A percentile compares a stretch with the other conserved stretches of the same genome.
These are phyloP conservation scores for Zingel zingel DNA, from an alignment of 2,113 vertebrate genomes.

Conservation along the genomic window DNA sequence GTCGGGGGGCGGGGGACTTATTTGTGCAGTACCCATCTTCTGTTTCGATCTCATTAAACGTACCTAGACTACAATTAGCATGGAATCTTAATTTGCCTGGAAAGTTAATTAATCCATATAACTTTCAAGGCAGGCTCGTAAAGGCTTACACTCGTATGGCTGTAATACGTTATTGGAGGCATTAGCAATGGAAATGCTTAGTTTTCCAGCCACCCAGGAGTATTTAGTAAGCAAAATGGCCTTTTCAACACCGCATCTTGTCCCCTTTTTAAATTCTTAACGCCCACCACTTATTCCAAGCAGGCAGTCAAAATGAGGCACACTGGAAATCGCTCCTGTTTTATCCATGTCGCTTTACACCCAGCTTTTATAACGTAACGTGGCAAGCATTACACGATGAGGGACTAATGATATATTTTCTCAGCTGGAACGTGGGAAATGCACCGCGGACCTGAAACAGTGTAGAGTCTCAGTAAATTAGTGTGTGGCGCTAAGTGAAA, in stretches of 20 bases:
- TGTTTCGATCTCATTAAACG: constrained; percentile 65
- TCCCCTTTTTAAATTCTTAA: constrained; percentile 66
- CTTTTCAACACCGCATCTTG: constrained; percentile 70
- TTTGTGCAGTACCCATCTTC: constrained; percentile 66
- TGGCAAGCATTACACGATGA: constrained; percentile 85
- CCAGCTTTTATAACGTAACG: constrained; percentile 83
- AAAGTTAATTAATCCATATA: constrained; percentile 80
- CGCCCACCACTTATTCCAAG: constrained; percentile 75
- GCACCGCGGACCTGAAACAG: constrained; percentile 75
- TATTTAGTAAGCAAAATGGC: constrained; percentile 76
- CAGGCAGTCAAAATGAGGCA: constrained; percentile 72
- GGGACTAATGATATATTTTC: constrained; percentile 87
- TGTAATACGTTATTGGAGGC: constrained; percentile 65
- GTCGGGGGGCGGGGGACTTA: constrained; percentile 21
- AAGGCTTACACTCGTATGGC: constrained; percentile 62
- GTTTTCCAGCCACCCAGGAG: constrained; percentile 77
- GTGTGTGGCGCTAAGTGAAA: constrained; percentile 79
- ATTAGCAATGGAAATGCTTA: constrained; percentile 78
- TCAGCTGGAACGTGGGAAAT: constrained; percentile 84
- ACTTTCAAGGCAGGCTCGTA: constrained; percentile 72
- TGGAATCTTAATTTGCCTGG: constrained; percentile 77
- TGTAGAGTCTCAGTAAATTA: constrained; percentile 85
- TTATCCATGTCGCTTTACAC: constrained; percentile 80
- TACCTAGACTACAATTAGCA: constrained; percentile 72
- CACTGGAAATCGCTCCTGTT: constrained; percentile 77